phyloP scores from a whole-genome alignment of 2,888 invertebrate genomes.

The Trichogramma evanescens region DNA sequence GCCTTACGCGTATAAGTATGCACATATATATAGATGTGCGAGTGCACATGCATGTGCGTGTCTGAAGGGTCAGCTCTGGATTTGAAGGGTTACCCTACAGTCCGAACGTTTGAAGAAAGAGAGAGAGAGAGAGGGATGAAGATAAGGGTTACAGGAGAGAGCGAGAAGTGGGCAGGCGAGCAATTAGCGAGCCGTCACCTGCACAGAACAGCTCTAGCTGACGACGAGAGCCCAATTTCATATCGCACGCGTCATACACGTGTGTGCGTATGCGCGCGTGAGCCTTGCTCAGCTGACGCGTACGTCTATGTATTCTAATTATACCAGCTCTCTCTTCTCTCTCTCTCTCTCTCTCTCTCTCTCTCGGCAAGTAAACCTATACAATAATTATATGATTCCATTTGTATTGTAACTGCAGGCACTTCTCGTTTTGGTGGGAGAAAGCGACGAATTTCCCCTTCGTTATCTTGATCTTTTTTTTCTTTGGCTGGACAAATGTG shows the following conservation, averaged over 20 bases:
- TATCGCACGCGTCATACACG: background rate
- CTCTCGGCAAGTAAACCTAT: no score
- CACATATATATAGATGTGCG: no score
- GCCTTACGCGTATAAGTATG: no score
- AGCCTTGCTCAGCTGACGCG: conserved; percentile 20
- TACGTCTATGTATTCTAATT: conserved; percentile 17
- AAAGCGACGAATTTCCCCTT: no score
- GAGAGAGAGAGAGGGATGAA: conserved; percentile 10
- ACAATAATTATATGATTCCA: no score
- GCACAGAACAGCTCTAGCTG: conserved; percentile 38
- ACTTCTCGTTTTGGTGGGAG: no score
- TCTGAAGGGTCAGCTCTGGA: conserved; percentile 39
- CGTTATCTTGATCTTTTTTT: no score
- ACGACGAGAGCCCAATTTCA: conserved; percentile 30
- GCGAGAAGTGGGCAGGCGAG: conserved; percentile 34
- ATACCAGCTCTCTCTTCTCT: conserved; percentile 7
- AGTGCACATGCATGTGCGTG: no score
- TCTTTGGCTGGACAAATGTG: no score
- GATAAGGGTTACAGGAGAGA: conserved; percentile 23
- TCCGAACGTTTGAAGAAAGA: background rate
- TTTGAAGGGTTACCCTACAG: conserved; percentile 37
- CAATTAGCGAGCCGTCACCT: conserved; percentile 49
- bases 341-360: no score
- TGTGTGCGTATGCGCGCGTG: background rate
- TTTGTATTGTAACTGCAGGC: no score